Base-by-base conservation (phyloP, 2,888 invertebrate species). In the Papilio demoleus region DNA sequence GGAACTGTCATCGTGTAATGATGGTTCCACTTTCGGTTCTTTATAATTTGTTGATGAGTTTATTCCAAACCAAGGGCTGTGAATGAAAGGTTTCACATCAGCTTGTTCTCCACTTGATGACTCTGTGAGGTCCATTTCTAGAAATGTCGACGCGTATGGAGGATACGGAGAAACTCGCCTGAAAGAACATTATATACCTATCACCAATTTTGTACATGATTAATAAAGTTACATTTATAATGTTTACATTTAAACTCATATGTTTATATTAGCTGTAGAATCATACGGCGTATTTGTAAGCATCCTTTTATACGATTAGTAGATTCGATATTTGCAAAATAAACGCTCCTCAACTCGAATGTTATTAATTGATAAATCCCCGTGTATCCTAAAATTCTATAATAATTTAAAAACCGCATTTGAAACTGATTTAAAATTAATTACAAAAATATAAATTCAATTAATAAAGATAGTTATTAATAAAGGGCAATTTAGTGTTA, bases 91-190 rank as follows among this genome's bases (percentile, higher is more conserved):
- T 69, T 84, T 80, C 22, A 80, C 71, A 67, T 81, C 79, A 42
- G 75, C 73, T 14, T 71, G 67, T 56, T 79, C 80, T 19, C 76
- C 38, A 45, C 56, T 66, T 14, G 69, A 22, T 9, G 69, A 22
- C 14, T 72, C 65, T 67, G 62, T 40, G 68, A 74, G 38, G 65
- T 84, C 81, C 71, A 81, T 73, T 60, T 82, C 81, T 70, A 83
- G 66, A 69, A 81, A 77, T 8, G 81, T 73, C 11, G 85, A 78
- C 64, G 79, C 74, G 76, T 78, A 85, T 40, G 76, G 62, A 5
- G 84, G 74, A 74, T 80, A 85, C 2, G 82, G 78, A 8, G 83
- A 76, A 8, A 83, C 77, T 4, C 87, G 76, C 71, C 87, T 88
- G 78, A 1, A 72, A 71, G 24, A 5, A 60, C 50, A 50, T 24